Evolutionary conservation across 2,888 invertebrate species (phyloP), one percentile per base, ranked within the genome.

Genomic region (Folsomia candida): DNA sequence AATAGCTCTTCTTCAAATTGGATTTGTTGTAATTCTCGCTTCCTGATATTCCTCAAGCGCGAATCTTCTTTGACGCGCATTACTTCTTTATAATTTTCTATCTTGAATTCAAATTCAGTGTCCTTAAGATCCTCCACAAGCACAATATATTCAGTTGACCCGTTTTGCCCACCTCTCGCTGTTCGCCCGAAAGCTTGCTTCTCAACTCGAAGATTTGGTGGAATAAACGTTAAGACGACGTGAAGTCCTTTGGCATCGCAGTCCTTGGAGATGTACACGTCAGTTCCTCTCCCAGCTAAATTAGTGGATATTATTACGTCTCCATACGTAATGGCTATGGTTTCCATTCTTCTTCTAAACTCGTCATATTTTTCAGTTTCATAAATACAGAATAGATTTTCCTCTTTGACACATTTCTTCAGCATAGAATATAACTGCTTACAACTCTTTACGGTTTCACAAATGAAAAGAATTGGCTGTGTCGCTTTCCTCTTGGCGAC

Each of bases 121-220:
- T 37, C 37, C 14, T 4, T 4, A 9, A 37, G 14, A n/a, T n/a
- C n/a, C n/a, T n/a, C n/a, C n/a, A n/a, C n/a, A 37, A 29, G 14
- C 2, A 62, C 37, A 37, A 37, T 37, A 37, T 37, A 37, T 37
- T 37, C 37, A 14, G 37, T 37, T 4, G 37, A 37, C 22, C 62
- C 62, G 22, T 62, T 62, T 29, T 27, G 27, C 11, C 62, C 62
- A n/a, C 22, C 28, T 1, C 62, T 27, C 22, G 62, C 62, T n/a
- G 62, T 62, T 9, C 62, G 26, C 1, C 62, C 62, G 28, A 62
- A 62, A 14, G 62, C 62, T 62, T 62, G 62, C 28, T 62, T 62
- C 20, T 29, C 62, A 2, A 62, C 62, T 18, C 62, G 27, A 18
- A 9, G 22, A 27, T 62, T 62, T 29, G 62, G 62, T 4, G 62